Conservation (phyloP, 1,140 invertebrate species). For the Drosophila trapezifrons region DNA sequence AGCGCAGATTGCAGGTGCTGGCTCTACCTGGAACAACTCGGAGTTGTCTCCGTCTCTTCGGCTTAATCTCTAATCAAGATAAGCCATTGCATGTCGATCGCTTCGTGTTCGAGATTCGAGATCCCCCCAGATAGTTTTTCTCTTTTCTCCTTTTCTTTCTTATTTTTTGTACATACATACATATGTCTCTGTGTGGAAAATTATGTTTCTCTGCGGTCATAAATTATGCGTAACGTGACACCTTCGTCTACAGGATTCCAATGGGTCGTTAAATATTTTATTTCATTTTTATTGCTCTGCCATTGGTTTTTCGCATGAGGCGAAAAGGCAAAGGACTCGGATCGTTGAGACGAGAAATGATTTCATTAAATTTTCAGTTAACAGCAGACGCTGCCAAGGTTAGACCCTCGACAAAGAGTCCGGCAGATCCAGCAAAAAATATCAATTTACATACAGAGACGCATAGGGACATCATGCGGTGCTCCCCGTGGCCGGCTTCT, state of each 20-base stretch:
- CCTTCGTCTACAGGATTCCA: slow-evolving; percentile 76
- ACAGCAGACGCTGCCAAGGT: slow-evolving; percentile 70
- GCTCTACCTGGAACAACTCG: slow-evolving; percentile 34
- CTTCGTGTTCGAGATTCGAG: slow-evolving; percentile 43
- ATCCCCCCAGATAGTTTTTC: slow-evolving; percentile 49
- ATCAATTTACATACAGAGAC: slow-evolving; percentile 74
- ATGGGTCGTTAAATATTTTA: slow-evolving; percentile 75
- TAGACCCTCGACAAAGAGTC: slow-evolving; percentile 58
- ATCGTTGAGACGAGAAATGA: slow-evolving; percentile 58
- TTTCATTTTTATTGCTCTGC: slow-evolving; percentile 62
- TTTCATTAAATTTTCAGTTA: slow-evolving; percentile 77
- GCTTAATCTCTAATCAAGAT: slow-evolving; percentile 62
- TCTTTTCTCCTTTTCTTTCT: slow-evolving; percentile 14
- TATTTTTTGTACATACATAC: neutral
- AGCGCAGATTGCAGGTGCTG: slow-evolving; percentile 50
- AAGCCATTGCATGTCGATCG: slow-evolving; percentile 59
- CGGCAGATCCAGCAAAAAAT: slow-evolving; percentile 51
- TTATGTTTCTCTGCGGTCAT: slow-evolving; percentile 70
- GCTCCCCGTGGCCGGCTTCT: slow-evolving; percentile 17
- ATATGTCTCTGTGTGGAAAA: slow-evolving; percentile 46
- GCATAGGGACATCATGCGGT: slow-evolving; percentile 64
- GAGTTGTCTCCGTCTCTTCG: slow-evolving; percentile 14
- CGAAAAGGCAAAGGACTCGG: slow-evolving; percentile 10
- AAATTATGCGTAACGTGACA: slow-evolving; percentile 84
- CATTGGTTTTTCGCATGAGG: slow-evolving; percentile 46